These are phyloP conservation scores for Asarcornis scutulata DNA, from an alignment of 2,113 vertebrate genomes.

Conservation along the genomic window DNA sequence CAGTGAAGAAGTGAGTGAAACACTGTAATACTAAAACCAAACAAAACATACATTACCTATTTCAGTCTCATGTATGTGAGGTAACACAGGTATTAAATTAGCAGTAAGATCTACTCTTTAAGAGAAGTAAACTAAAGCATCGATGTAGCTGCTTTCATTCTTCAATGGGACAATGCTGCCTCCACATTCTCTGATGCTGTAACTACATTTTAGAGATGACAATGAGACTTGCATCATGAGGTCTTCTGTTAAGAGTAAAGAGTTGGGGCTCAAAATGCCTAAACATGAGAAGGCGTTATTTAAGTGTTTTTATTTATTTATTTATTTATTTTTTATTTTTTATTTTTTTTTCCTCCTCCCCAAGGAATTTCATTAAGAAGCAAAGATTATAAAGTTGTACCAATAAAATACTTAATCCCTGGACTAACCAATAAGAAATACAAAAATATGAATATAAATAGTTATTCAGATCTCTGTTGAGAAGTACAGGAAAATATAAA, in stretches of 20 bases:
- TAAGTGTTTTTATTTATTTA: neutral
- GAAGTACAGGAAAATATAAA: neutral
- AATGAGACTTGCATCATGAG: neutral
- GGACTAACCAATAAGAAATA: neutral
- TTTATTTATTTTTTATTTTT: no score
- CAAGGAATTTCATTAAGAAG: neutral
- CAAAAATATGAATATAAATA: neutral
- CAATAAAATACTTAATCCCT: neutral
- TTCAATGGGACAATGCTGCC: constrained; percentile 44
- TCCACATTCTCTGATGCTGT: constrained; percentile 29
- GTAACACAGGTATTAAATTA: neutral
- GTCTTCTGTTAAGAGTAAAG: neutral
- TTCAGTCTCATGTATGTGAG: neutral
- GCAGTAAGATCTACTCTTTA: neutral
- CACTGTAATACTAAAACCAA: neutral
- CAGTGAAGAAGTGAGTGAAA: neutral
- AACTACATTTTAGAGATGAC: constrained; percentile 46
- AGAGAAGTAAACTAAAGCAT: neutral
- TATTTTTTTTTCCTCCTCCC: neutral
- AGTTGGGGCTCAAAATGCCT: neutral
- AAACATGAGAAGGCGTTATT: neutral
- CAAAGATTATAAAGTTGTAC: neutral
- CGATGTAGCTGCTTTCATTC: neutral
- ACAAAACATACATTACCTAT: neutral
- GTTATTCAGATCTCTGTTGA: neutral